Evolutionary conservation across 1,140 invertebrate species (phyloP).

Genomic region (Aphis craccivora): DNA sequence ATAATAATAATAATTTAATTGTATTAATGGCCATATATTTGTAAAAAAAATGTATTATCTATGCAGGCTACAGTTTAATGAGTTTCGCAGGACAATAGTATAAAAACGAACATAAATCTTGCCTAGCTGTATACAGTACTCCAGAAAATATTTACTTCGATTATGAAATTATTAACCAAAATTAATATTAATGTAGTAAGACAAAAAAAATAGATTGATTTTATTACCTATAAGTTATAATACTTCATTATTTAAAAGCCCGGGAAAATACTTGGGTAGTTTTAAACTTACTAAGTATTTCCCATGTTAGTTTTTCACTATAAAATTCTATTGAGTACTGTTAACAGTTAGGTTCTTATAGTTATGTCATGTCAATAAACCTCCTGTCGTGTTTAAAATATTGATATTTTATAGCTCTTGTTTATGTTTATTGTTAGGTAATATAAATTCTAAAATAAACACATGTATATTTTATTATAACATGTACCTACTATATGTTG

Average conservation of each 20-base stretch:
- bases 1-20: conserved; percentile 5
- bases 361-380: neutral
- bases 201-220: neutral
- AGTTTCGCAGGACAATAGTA: neutral
- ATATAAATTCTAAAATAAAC: conserved; percentile 11
- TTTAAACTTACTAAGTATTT: neutral
- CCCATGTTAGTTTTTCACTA: neutral
- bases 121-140: neutral
- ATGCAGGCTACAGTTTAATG: neutral
- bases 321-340: neutral
- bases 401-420: neutral
- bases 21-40: neutral
- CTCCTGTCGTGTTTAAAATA: neutral
- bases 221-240: neutral
- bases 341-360: neutral
- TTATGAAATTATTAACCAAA: neutral
- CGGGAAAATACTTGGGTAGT: neutral
- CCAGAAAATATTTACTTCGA: neutral
- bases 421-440: neutral
- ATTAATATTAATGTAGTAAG: neutral
- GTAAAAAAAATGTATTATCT: neutral
- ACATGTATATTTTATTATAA: neutral
- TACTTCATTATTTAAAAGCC: neutral
- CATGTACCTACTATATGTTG: neutral
- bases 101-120: neutral